phyloP scores from a whole-genome alignment of 1,140 invertebrate species.

The Gerris buenoi region DNA sequence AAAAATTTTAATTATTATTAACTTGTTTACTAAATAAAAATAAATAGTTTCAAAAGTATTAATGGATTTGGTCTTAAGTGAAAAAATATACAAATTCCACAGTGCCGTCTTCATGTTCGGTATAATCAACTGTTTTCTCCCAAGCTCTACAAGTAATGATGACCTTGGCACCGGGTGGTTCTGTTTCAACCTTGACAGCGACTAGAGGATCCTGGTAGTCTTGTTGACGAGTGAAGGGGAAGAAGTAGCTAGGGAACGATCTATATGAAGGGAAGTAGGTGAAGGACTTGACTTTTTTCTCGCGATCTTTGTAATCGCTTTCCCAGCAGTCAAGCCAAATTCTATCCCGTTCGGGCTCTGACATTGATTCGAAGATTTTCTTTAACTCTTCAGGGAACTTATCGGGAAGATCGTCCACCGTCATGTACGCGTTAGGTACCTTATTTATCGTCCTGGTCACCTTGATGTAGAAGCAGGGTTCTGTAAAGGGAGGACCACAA shows the following conservation, averaged over 20 bases:
- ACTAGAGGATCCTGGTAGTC: not conserved
- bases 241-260: not conserved
- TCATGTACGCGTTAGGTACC: not conserved
- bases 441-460: not conserved
- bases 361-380: not conserved
- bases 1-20: too few relatives aligned
- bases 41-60: too few relatives aligned
- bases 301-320: not conserved
- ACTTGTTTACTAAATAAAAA: too few relatives aligned
- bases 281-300: not conserved
- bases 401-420: not conserved
- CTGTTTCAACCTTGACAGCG: not conserved
- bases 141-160: not conserved
- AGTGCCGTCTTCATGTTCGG: too few relatives aligned
- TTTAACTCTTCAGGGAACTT: not conserved
- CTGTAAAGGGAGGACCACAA: not conserved
- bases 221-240: not conserved
- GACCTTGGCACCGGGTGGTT: not conserved
- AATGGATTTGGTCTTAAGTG: too few relatives aligned
- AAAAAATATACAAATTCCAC: too few relatives aligned
- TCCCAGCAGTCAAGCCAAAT: not conserved
- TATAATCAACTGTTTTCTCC: too few relatives aligned
- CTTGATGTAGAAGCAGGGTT: not conserved
- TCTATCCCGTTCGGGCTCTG: not conserved
- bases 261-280: not conserved